Base-by-base conservation (phyloP, 2,888 invertebrate genomes). In the Tineola bisselliella region DNA sequence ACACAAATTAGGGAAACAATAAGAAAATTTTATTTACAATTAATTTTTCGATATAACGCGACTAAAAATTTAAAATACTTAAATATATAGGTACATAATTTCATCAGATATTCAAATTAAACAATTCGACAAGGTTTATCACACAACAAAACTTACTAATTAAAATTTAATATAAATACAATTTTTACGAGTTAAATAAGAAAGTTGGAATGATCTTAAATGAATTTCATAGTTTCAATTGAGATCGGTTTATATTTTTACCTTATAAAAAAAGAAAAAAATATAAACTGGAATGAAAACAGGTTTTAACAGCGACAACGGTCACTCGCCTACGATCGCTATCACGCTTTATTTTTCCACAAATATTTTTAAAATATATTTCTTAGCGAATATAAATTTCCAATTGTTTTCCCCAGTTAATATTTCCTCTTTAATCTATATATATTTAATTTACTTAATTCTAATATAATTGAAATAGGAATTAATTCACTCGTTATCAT, bases 211-310 rank as follows among this genome's bases (percentile, higher is more conserved):
- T 48, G 48, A 48, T 48, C 15, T 48, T 38, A 48, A 17, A 48
- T 17, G 17, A 48, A 15, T 17, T 48, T 48, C 48, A 38, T 38
- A 38, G 48, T 48, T 68, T 61, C 64, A 65, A 68, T 64, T 70
- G 74, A 76, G 74, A 76, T 76, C 75, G 70, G 68, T 67, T 72
- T 75, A 73, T 76, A 75, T 74, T 72, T 71, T 67, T 48, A 25
- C 19, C 8, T n/a, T 17, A 38, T 43, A 59, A 43, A 8, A 19
- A 10, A 10, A 38, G 38, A 43, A 8, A 19, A 10, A 10, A 38
- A 38, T 10, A 38, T 38, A 38, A 38, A 38, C 10, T 10, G n/a
- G n/a, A 6, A 38, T 6, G 10, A 38, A 38, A 38, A 38, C 3
- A 38, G n/a, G n/a, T n/a, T n/a, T n/a, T n/a, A n/a, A n/a, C n/a